Evolutionary conservation across 2,888 invertebrate species (phyloP).

Genomic region (Drosophila setosimentum): DNA sequence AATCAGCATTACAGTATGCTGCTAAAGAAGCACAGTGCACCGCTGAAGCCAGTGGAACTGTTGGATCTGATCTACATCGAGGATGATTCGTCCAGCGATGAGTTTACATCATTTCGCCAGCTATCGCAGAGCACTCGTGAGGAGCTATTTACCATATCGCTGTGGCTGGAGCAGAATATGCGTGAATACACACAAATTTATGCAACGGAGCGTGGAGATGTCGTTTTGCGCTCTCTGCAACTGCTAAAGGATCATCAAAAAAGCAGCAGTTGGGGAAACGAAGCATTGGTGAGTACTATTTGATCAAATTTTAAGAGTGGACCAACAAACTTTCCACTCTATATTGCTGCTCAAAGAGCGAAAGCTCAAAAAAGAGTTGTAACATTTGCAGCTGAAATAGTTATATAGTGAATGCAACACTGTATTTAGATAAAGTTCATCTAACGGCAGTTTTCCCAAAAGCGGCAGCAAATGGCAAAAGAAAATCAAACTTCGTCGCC

Average conservation of each 20-base stretch:
- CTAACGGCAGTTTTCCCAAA: slow-evolving; percentile 51
- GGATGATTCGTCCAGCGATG: slow-evolving; percentile 89
- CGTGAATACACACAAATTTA: slow-evolving; percentile 91
- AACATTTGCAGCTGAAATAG: neutral
- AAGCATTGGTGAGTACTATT: slow-evolving; percentile 88
- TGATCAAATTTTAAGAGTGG: neutral
- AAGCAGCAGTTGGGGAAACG: slow-evolving; percentile 91
- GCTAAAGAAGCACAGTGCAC: slow-evolving; percentile 92
- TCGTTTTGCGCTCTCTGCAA: slow-evolving; percentile 90
- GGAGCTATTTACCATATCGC: slow-evolving; percentile 91
- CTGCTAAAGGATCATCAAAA: slow-evolving; percentile 92
- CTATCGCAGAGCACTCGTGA: slow-evolving; percentile 89
- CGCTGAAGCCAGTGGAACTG: slow-evolving; percentile 92
- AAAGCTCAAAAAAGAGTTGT: neutral
- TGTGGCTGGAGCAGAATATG: slow-evolving; percentile 93
- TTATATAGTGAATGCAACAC: slow-evolving; percentile 35
- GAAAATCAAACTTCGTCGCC: slow-evolving; percentile 18
- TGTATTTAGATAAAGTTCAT: slow-evolving; percentile 19
- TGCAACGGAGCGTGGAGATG: slow-evolving; percentile 90
- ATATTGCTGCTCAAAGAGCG: neutral
- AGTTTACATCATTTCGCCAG: slow-evolving; percentile 88
- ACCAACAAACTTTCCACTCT: neutral
- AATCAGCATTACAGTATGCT: slow-evolving; percentile 95
- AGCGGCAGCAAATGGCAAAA: slow-evolving; percentile 11
- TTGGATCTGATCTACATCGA: slow-evolving; percentile 94